Evolutionary conservation across 2,797 vertebrate species (phyloP).

Genomic region (Miichthys miiuy): DNA sequence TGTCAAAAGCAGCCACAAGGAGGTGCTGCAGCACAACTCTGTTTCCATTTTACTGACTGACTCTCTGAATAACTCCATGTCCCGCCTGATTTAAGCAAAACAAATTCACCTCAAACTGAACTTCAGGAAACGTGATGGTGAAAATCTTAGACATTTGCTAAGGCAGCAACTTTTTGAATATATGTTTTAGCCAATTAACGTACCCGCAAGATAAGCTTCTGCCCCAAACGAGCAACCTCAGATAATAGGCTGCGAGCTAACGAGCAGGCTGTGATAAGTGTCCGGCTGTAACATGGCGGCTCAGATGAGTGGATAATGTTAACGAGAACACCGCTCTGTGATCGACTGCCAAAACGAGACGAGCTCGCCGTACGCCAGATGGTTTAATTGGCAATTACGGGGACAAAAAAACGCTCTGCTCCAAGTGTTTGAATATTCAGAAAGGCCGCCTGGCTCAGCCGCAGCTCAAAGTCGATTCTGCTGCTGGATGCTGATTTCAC

Average conservation of each 20-base stretch:
- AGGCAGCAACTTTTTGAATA: neutral
- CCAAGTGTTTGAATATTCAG: conserved; percentile 8
- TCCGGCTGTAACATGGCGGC: neutral
- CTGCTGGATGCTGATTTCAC: neutral
- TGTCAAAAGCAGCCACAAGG: conserved; percentile 7
- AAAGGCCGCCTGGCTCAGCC: neutral
- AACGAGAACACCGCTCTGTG: conserved; percentile 9
- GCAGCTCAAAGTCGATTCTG: neutral
- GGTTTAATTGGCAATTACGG: conserved; percentile 51
- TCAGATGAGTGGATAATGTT: conserved; percentile 30
- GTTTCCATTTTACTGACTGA: neutral
- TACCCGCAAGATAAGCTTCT: conserved; percentile 19
- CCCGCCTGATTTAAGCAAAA: neutral
- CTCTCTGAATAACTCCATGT: conserved; percentile 5
- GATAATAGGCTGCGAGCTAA: conserved; percentile 47
- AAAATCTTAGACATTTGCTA: conserved; percentile 8
- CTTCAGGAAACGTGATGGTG: conserved; percentile 20
- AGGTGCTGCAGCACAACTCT: conserved; percentile 33
- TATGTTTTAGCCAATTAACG: conserved; percentile 16
- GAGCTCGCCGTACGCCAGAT: neutral
- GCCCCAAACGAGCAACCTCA: conserved; percentile 29
- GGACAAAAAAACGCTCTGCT: conserved; percentile 5
- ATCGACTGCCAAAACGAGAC: conserved; percentile 13
- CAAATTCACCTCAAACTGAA: conserved; percentile 7
- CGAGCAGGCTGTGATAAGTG: conserved; percentile 17